Evolutionary conservation across 2,888 invertebrate species (phyloP).

Genomic region (Sympetrum striolatum): DNA sequence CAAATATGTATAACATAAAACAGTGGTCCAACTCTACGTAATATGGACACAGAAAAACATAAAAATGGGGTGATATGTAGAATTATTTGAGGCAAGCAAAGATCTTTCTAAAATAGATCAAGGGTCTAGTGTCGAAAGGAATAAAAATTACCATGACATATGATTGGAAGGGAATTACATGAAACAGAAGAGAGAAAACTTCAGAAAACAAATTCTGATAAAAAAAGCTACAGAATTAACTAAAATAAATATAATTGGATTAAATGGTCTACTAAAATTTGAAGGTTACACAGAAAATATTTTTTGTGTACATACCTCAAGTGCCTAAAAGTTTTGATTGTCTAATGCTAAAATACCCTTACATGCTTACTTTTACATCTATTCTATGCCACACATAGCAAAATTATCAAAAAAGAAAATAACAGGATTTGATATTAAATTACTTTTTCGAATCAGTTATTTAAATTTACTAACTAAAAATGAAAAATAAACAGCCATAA

Average conservation of each 20-base stretch:
- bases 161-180: background rate
- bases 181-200: background rate
- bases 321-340: background rate
- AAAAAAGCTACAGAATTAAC: background rate
- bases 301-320: background rate
- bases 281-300: background rate
- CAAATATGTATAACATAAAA: background rate
- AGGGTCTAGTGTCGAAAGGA: no score
- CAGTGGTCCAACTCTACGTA: background rate
- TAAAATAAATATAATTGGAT: no score
- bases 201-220: background rate
- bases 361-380: background rate
- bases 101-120: background rate
- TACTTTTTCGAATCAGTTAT: background rate
- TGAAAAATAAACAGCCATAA: slow-evolving; percentile 4
- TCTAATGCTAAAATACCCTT: background rate
- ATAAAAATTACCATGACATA: background rate
- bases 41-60: background rate
- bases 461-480: background rate
- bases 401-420: background rate
- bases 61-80: background rate
- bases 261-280: background rate
- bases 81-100: background rate
- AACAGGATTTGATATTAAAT: background rate
- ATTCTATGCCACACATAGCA: background rate